phyloP scores from a whole-genome alignment of 1,140 invertebrate genomes.

The Physella acuta region DNA sequence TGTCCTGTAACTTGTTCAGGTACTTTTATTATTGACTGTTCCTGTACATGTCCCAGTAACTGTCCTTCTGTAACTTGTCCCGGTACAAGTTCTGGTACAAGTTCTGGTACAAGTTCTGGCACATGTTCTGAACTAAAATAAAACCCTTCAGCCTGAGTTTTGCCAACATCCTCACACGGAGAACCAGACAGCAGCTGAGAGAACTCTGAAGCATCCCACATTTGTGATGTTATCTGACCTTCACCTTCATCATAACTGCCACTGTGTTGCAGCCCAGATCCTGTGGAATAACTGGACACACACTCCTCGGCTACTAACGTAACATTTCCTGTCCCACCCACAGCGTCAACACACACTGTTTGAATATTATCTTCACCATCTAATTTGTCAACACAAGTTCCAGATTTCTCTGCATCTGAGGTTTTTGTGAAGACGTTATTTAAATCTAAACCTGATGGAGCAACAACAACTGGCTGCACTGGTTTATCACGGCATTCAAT shows the following conservation, averaged over 20 bases:
- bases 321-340: background rate
- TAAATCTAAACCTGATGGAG: too few relatives aligned
- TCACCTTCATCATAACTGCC: background rate
- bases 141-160: background rate
- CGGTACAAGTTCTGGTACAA: background rate
- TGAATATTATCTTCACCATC: too few relatives aligned
- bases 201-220: constrained; percentile 3
- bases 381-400: too few relatives aligned
- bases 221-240: background rate
- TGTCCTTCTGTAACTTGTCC: background rate
- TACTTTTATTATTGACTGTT: background rate
- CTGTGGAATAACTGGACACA: background rate
- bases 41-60: background rate
- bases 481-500: too few relatives aligned
- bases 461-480: too few relatives aligned
- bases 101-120: too few relatives aligned
- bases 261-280: background rate
- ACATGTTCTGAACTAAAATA: too few relatives aligned
- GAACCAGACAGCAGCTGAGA: background rate
- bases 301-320: background rate
- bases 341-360: background rate
- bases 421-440: too few relatives aligned
- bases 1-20: background rate
- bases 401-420: background rate
- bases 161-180: background rate